Evolutionary conservation across 1,140 invertebrate species (phyloP), one percentile per base, ranked within the genome.

Genomic region (Drosophila fuyamai): DNA sequence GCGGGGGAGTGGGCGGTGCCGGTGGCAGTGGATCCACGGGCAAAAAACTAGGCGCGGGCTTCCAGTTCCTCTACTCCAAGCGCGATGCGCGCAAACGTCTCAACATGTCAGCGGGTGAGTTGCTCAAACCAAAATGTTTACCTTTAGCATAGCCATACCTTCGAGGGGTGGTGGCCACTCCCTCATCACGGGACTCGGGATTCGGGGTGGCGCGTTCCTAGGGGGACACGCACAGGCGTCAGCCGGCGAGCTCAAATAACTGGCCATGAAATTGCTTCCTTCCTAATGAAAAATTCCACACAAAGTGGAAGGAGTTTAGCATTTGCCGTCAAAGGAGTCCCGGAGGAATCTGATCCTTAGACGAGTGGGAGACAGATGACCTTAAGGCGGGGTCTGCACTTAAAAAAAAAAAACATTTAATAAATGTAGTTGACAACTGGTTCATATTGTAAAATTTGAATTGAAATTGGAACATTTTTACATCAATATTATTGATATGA

Each of bases 31-130:
- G 59, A 23, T 66, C 82, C 13, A 43, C 94, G 1, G 94, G 94
- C 13, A 96, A 96, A 65, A 93, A 96, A 16, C 95, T 96, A 6
- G 94, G 95, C 16, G 96, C 96, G 5, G 96, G 96, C 0, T 93
- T 96, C 8, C 95, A 94, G 32, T 93, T 94, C 55, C 91, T 93
- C 55, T 93, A 93, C 66, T 92, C 93, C 47, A 94, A 95, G 16
- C 92, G 94, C 43, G 92, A 94, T 71, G 85, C 94, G 14, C 88
- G 94, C 53, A 93, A 94, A 80, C 93, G 93, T 63, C 93, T 94
- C 53, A 94, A 94, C 51, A 92, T 93, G 60, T 94, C 92, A 78
- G 94, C 80, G 66, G 90, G 90, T 92, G 93, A 93, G 93, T 89
- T 74, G 40, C 32, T 27, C n/a, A 50, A 55, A 10, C 27, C 14